phyloP scores from a whole-genome alignment of 2,888 invertebrate genomes.

The Muschampia plurimacula region DNA sequence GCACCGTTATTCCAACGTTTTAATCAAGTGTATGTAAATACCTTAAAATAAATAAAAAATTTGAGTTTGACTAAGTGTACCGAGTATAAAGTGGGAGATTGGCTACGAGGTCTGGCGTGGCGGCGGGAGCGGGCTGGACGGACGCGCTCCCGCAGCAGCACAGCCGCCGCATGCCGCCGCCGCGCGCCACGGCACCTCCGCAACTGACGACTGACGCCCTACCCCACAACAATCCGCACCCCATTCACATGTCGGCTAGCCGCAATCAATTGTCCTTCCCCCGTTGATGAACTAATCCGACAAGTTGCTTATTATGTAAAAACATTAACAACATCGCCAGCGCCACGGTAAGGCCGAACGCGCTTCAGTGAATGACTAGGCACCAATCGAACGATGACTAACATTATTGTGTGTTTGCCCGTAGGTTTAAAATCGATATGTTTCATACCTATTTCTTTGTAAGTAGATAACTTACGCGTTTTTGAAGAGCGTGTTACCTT shows the following conservation, averaged over 20 bases:
- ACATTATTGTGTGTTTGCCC: constrained; percentile 33
- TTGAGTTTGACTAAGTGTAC: constrained; percentile 58
- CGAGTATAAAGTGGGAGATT: constrained; percentile 74
- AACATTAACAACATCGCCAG: constrained; percentile 54
- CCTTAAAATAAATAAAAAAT: too few species aligned
- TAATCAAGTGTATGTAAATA: too few species aligned
- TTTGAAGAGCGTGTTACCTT: constrained; percentile 30
- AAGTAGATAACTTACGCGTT: constrained; percentile 34
- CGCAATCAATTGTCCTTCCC: constrained; percentile 56
- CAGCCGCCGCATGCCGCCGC: constrained; percentile 60
- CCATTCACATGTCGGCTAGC: constrained; percentile 45
- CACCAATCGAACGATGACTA: constrained; percentile 34
- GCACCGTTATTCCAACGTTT: too few species aligned
- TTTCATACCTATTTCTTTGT: constrained; percentile 26
- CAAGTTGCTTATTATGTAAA: constrained; percentile 69
- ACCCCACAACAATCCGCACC: constrained; percentile 44
- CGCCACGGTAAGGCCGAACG: constrained; percentile 11
- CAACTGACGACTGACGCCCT: constrained; percentile 69
- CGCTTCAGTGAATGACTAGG: constrained; percentile 27
- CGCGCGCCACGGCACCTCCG: constrained; percentile 68
- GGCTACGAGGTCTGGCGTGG: constrained; percentile 74
- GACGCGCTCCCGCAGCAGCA: constrained; percentile 71
- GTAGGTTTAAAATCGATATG: constrained; percentile 36
- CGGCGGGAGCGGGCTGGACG: constrained; percentile 55
- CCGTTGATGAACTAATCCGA: constrained; percentile 70